phyloP scores from a whole-genome alignment of 1,140 invertebrate genomes.

The Lepidostoma basale region DNA sequence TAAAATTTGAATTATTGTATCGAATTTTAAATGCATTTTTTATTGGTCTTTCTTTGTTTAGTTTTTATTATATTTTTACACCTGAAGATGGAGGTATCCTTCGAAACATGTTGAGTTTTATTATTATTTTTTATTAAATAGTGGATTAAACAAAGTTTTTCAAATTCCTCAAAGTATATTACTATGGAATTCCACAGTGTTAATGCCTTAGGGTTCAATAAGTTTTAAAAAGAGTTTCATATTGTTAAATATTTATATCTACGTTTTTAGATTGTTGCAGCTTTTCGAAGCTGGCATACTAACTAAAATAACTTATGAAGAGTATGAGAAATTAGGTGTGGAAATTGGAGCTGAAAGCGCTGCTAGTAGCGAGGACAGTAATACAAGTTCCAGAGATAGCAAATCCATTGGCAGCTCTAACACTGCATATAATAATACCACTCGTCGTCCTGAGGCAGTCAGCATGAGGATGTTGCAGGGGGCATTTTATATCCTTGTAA shows the following conservation, averaged over 20 bases:
- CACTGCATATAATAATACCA: conserved; percentile 6
- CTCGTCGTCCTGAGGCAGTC: conserved; percentile 63
- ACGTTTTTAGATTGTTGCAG: conserved; percentile 65
- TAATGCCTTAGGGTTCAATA: no score
- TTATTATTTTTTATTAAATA: no score
- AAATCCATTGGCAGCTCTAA: conserved; percentile 8
- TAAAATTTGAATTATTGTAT: no score
- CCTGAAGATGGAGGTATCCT: no score
- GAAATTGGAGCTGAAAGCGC: conserved; percentile 53
- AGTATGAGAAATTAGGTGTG: conserved; percentile 67
- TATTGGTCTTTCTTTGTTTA: no score
- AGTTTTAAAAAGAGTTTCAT: no score
- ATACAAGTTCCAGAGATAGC: conserved; percentile 48
- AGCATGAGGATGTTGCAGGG: conserved; percentile 70
- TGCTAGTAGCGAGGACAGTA: conserved; percentile 53
- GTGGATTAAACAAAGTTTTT: no score
- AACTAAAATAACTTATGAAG: conserved; percentile 72
- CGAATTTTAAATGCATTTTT: no score
- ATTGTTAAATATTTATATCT: background rate
- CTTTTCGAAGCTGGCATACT: conserved; percentile 74
- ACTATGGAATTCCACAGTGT: no score
- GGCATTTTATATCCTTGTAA: conserved; percentile 67
- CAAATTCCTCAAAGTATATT: no score
- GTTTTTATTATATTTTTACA: no score
- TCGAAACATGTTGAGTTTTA: no score